Evolutionary conservation across 2,888 invertebrate genomes (phyloP).

Genomic region (Leucozona laternaria): DNA sequence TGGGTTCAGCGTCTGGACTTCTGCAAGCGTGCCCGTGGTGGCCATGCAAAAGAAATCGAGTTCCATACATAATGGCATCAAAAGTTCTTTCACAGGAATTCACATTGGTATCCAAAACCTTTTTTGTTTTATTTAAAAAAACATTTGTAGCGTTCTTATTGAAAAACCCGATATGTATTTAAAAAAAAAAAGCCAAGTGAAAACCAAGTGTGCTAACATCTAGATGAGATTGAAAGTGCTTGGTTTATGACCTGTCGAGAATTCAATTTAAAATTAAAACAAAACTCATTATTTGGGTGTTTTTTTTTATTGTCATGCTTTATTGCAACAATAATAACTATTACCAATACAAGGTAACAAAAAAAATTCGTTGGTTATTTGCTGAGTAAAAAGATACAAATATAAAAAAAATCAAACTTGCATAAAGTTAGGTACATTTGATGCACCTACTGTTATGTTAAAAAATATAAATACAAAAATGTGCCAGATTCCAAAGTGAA

Average conservation of each 20-base stretch:
- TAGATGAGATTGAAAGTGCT: too few species aligned
- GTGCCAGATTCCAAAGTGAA: background rate
- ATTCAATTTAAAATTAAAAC: background rate
- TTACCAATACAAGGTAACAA: background rate
- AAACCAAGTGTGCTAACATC: too few species aligned
- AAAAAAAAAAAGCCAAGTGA: too few species aligned
- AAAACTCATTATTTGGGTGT: background rate
- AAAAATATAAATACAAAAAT: slow-evolving; percentile 18
- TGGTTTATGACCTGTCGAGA: background rate
- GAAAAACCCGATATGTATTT: too few species aligned
- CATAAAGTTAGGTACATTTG: slow-evolving; percentile 1
- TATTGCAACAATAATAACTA: slow-evolving; percentile 52
- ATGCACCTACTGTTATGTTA: background rate
- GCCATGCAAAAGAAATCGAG: too few species aligned
- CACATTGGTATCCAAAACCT: too few species aligned
- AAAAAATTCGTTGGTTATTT: slow-evolving; percentile 37
- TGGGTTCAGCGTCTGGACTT: too few species aligned
- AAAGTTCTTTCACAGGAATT: too few species aligned
- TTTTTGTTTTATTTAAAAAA: too few species aligned
- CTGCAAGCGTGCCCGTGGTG: too few species aligned
- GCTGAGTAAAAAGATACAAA: slow-evolving; percentile 14
- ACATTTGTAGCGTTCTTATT: too few species aligned
- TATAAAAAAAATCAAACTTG: slow-evolving; percentile 23
- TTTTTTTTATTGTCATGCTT: slow-evolving; percentile 56
- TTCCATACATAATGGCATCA: too few species aligned